Evolutionary conservation across 2,888 invertebrate genomes (phyloP).

Genomic region (Tethea ocularis): DNA sequence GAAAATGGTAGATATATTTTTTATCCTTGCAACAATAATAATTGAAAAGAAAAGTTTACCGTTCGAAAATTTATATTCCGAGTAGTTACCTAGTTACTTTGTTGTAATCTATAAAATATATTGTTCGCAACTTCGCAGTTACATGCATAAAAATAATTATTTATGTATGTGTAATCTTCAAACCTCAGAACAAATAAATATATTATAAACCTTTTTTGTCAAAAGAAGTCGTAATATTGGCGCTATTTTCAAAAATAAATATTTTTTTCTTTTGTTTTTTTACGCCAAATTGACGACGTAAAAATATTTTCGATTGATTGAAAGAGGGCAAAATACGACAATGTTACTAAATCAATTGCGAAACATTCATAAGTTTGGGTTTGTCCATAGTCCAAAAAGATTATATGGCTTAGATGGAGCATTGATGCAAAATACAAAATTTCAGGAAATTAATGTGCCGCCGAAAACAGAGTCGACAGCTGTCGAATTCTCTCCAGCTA

Average conservation of each 20-base stretch:
- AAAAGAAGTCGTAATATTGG: not conserved
- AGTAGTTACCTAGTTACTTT: too few relatives aligned
- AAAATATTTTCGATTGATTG: conserved; percentile 25
- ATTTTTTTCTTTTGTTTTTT: conserved; percentile 19
- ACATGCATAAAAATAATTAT: too few relatives aligned
- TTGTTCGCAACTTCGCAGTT: too few relatives aligned
- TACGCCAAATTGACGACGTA: not conserved
- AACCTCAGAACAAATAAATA: too few relatives aligned
- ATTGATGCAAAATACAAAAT: conserved; percentile 41
- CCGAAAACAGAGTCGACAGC: conserved; percentile 21
- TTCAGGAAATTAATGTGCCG: conserved; percentile 33
- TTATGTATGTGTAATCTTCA: too few relatives aligned
- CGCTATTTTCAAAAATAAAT: conserved; percentile 11
- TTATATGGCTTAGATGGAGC: conserved; percentile 32
- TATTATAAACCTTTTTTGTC: not conserved
- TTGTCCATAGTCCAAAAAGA: conserved; percentile 36
- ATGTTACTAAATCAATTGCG: conserved; percentile 58
- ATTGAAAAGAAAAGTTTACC: not conserved
- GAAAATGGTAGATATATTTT: too few relatives aligned
- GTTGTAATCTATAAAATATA: too few relatives aligned
- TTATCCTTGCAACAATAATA: not conserved
- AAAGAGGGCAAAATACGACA: conserved; percentile 17
- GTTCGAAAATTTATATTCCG: too few relatives aligned
- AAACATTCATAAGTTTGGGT: conserved; percentile 31
- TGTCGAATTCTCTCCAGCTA: conserved; percentile 14